phyloP scores from a whole-genome alignment of 2,888 invertebrate species.

The Odontocolon sp. region DNA sequence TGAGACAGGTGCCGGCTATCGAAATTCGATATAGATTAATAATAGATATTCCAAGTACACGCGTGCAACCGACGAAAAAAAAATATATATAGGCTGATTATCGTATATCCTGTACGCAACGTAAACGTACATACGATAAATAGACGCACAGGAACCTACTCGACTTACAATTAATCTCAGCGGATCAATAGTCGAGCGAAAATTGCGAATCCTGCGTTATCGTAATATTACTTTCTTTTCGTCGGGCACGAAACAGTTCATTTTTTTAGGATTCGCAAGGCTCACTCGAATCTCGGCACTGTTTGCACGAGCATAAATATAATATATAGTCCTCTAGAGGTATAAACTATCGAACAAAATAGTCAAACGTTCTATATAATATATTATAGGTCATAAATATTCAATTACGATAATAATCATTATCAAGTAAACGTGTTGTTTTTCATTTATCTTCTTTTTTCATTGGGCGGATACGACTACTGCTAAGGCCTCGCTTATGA shows the following conservation, averaged over 20 bases:
- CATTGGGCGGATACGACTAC: constrained; percentile 81
- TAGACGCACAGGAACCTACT: constrained; percentile 28
- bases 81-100: constrained; percentile 17
- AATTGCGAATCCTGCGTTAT: neutral
- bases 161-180: neutral
- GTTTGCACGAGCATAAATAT: constrained; percentile 12
- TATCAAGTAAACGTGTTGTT: constrained; percentile 39
- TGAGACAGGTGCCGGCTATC: neutral
- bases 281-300: neutral
- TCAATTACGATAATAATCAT: constrained; percentile 52
- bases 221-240: constrained; percentile 10
- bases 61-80: constrained; percentile 10
- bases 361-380: constrained; percentile 20
- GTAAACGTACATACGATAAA: constrained; percentile 19
- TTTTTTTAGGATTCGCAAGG: neutral
- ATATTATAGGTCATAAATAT: constrained; percentile 25
- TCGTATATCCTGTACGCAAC: constrained; percentile 16
- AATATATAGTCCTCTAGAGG: constrained; percentile 41
- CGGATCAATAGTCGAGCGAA: neutral
- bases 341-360: constrained; percentile 43
- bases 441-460: constrained; percentile 55
- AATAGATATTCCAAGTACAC: neutral
- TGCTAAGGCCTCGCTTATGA: constrained; percentile 80
- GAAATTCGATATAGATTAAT: constrained; percentile 14
- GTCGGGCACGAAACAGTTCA: neutral